Evolutionary conservation across 2,113 vertebrate species (phyloP).

Genomic region (Oreochromis spilurus): DNA sequence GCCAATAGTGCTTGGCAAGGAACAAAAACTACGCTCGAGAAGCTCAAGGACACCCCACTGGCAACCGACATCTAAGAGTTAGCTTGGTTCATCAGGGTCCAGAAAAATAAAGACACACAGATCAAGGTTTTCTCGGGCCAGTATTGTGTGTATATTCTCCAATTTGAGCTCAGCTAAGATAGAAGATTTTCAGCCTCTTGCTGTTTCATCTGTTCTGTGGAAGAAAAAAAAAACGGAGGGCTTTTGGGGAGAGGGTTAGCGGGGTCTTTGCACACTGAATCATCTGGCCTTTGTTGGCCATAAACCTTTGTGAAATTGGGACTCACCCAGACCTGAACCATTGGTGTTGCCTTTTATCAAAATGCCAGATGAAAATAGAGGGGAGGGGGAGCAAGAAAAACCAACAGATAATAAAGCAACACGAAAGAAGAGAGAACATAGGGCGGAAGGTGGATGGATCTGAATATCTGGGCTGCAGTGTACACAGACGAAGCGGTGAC

Average conservation of each 20-base stretch:
- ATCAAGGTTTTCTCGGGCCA: not conserved
- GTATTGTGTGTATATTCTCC: not conserved
- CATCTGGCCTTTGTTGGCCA: not conserved
- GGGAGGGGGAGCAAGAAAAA: not conserved
- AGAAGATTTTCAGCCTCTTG: not conserved
- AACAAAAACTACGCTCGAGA: not conserved
- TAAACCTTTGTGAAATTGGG: conserved; percentile 22
- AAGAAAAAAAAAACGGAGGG: not conserved
- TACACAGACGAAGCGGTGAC: not conserved
- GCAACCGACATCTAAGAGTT: not conserved
- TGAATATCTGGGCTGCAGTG: not conserved
- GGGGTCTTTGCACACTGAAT: conserved; percentile 11
- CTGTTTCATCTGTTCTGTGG: conserved; percentile 15
- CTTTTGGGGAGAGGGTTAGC: not conserved
- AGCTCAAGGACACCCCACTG: not conserved
- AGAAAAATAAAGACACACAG: not conserved
- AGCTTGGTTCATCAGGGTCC: not conserved
- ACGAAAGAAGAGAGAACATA: not conserved
- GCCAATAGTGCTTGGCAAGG: not conserved
- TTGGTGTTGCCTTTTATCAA: conserved; percentile 33
- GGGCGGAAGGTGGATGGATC: not conserved
- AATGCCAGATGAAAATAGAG: conserved; percentile 23
- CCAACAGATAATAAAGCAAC: conserved; percentile 1
- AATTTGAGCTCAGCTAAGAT: not conserved
- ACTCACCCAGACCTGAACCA: conserved; percentile 16